A percentile compares a stretch with the other conserved stretches of the same genome.
Evolutionary conservation across 2,888 invertebrate species (phyloP).

Genomic region (Aproaerema taeniolella): DNA sequence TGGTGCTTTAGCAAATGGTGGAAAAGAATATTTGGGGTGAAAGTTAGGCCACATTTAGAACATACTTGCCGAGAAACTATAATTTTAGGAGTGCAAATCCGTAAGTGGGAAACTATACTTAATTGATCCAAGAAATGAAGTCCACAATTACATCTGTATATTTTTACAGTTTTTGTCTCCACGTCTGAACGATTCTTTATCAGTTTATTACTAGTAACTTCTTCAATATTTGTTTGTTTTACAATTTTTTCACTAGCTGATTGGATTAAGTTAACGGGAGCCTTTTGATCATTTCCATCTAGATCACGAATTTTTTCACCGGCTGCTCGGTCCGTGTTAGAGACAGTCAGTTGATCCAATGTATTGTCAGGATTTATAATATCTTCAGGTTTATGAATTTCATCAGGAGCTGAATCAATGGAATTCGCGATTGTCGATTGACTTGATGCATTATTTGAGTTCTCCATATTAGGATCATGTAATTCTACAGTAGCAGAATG

Average conservation of each 20-base stretch:
- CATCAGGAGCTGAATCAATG: too few species aligned
- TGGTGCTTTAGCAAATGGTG: constrained; percentile 51
- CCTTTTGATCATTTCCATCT: neutral
- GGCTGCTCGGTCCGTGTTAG: too few species aligned
- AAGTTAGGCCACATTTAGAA: constrained; percentile 48
- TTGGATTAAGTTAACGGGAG: neutral
- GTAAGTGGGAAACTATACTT: constrained; percentile 34
- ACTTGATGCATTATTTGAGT: too few species aligned
- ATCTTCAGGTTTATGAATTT: too few species aligned
- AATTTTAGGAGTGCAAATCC: constrained; percentile 30
- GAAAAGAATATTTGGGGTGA: constrained; percentile 47
- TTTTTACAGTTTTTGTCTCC: constrained; percentile 25
- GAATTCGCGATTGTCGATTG: too few species aligned
- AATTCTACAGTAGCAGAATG: too few species aligned
- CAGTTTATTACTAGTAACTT: neutral
- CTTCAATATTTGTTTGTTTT: neutral
- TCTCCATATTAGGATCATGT: too few species aligned
- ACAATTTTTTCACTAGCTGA: neutral
- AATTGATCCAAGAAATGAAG: constrained; percentile 42
- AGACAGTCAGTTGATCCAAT: too few species aligned
- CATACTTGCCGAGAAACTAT: constrained; percentile 43
- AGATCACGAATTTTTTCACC: too few species aligned
- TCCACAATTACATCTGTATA: constrained; percentile 53
- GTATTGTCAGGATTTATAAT: too few species aligned
- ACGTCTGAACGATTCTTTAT: too few species aligned